Conservation (phyloP, 2,888 invertebrate genomes). For the Plutella xylostella region DNA sequence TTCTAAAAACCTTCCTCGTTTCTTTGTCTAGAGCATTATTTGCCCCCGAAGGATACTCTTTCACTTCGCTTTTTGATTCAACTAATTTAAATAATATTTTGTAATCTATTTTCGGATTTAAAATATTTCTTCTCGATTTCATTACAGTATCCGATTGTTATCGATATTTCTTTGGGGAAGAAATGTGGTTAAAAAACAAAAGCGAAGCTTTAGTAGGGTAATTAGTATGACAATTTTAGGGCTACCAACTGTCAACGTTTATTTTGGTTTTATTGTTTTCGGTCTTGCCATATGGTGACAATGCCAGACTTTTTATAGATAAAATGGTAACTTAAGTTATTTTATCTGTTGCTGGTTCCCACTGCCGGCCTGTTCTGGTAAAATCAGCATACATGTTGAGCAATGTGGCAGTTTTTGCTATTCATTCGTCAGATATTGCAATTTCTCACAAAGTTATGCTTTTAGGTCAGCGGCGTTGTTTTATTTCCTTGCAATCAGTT, state of each 20-base stretch:
- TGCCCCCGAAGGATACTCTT: constrained; percentile 2
- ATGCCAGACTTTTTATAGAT: no score
- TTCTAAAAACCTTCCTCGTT: constrained; percentile 32
- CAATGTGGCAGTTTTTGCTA: constrained; percentile 1
- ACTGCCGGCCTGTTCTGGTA: no score
- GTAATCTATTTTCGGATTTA: background rate
- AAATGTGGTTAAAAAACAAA: no score
- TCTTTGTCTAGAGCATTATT: constrained; percentile 7
- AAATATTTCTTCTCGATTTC: no score
- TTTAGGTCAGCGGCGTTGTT: constrained; percentile 27
- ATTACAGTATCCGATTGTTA: no score
- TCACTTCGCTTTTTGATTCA: constrained; percentile 7
- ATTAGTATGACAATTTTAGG: constrained; percentile 26
- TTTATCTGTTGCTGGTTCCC: no score
- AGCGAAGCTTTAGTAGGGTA: constrained; percentile 20
- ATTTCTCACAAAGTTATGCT: constrained; percentile 6
- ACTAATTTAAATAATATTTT: background rate
- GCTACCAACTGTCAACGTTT: constrained; percentile 40
- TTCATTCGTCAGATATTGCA: constrained; percentile 3
- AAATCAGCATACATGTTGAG: no score
- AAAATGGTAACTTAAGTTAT: no score
- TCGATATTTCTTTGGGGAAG: no score
- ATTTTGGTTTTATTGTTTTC: constrained; percentile 37
- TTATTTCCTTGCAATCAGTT: constrained; percentile 43
- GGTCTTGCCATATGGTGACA: constrained; percentile 46